A percentile compares a stretch with the other conserved stretches of the same genome.
phyloP scores from a whole-genome alignment of 2,797 vertebrate species.

The Cheirogaleus major region DNA sequence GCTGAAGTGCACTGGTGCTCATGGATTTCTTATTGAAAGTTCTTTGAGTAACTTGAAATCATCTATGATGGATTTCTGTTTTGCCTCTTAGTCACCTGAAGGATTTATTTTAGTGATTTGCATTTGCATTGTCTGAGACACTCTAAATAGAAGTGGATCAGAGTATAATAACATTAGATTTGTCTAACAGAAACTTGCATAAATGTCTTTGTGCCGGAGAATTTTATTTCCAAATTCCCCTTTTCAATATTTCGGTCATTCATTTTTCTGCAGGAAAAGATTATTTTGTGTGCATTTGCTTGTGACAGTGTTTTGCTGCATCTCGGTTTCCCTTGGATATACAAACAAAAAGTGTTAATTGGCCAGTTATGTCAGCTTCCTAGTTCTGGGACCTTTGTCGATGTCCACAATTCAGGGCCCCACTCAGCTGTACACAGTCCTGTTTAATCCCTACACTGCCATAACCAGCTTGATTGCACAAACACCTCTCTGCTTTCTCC shows the following conservation, averaged over 20 bases:
- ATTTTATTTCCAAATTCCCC: not conserved
- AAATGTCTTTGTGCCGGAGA: not conserved
- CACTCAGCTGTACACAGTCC: not conserved
- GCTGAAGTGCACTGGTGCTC: conserved; percentile 52
- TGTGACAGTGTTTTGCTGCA: not conserved
- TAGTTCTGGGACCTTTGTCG: not conserved
- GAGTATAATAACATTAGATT: not conserved
- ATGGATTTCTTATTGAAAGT: conserved; percentile 63
- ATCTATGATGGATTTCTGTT: conserved; percentile 10
- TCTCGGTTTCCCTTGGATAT: not conserved
- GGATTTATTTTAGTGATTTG: conserved; percentile 38
- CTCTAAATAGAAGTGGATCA: not conserved
- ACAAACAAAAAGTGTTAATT: not conserved
- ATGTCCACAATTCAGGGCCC: not conserved
- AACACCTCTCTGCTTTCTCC: not conserved
- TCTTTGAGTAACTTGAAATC: conserved; percentile 46
- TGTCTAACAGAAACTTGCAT: not conserved
- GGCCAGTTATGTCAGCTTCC: not conserved
- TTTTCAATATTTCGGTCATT: not conserved
- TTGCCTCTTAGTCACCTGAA: conserved; percentile 49
- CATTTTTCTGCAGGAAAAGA: not conserved
- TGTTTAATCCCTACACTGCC: not conserved
- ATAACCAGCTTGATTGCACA: not conserved
- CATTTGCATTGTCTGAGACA: not conserved
- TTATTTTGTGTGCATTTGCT: not conserved